Evolutionary conservation across 2,888 invertebrate genomes (phyloP).

Genomic region (Anoplius nigerrimus): DNA sequence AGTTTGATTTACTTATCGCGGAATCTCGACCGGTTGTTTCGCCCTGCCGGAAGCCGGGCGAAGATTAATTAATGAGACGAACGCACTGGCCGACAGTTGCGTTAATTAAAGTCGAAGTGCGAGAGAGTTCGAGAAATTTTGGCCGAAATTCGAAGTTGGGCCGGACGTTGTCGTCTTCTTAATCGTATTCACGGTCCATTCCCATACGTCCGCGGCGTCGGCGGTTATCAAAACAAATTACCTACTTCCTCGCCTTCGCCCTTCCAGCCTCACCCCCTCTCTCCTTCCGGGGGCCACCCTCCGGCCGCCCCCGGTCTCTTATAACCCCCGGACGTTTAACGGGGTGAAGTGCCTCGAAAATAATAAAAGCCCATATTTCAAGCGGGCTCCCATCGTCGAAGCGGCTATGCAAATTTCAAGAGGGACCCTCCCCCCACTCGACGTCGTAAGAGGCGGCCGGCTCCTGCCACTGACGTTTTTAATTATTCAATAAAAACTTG

Average conservation of each 20-base stretch:
- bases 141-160: too few species aligned
- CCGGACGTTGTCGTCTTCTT: too few species aligned
- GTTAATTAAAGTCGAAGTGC: too few species aligned
- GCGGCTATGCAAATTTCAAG: conserved; percentile 69
- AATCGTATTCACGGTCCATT: too few species aligned
- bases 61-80: too few species aligned
- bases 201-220: neutral
- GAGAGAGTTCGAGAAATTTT: too few species aligned
- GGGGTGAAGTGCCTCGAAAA: conserved; percentile 60
- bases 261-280: neutral
- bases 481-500: conserved; percentile 67
- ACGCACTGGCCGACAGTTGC: too few species aligned
- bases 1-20: too few species aligned
- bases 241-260: conserved; percentile 28
- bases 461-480: conserved; percentile 67
- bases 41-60: too few species aligned
- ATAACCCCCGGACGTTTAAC: conserved; percentile 55
- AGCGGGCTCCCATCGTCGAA: conserved; percentile 58
- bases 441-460: conserved; percentile 53
- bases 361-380: conserved; percentile 69
- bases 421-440: conserved; percentile 54
- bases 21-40: too few species aligned
- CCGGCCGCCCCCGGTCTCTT: conserved; percentile 38
- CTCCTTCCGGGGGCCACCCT: conserved; percentile 28
- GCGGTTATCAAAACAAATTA: conserved; percentile 13